A percentile compares a stretch with the other conserved stretches of the same genome.
Evolutionary conservation across 2,113 vertebrate genomes (phyloP).

Genomic region (Zosterops hypoxanthus): DNA sequence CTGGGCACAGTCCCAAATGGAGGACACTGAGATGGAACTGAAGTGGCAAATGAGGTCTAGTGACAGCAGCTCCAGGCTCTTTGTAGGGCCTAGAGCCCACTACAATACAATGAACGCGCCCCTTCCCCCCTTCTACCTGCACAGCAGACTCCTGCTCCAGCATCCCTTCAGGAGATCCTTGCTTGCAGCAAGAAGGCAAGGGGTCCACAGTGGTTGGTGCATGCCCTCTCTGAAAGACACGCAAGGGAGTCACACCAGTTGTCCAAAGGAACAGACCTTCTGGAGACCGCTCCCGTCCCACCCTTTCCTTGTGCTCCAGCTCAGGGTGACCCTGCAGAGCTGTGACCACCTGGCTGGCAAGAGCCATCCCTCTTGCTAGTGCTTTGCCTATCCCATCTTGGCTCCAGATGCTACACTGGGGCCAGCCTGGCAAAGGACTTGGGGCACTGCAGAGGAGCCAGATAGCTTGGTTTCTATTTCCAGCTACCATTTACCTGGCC

Average conservation of each 20-base stretch:
- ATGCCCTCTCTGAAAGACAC: slow-evolving; percentile 68
- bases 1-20: not conserved
- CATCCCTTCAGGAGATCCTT: slow-evolving; percentile 70
- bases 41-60: slow-evolving; percentile 15
- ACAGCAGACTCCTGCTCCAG: slow-evolving; percentile 64
- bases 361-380: not conserved
- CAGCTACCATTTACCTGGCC: not conserved
- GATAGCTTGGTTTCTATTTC: not conserved
- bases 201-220: slow-evolving; percentile 59
- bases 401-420: not conserved
- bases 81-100: not conserved
- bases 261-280: slow-evolving; percentile 39
- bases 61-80: slow-evolving; percentile 1
- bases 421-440: not conserved
- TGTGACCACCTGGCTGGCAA: not conserved
- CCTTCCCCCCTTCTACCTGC: slow-evolving; percentile 66
- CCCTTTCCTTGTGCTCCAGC: not conserved
- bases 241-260: slow-evolving; percentile 50
- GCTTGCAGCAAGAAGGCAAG: slow-evolving; percentile 69
- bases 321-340: not conserved
- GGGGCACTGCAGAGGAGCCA: not conserved
- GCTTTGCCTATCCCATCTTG: not conserved
- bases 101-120: slow-evolving; percentile 8
- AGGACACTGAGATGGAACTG: not conserved
- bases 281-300: slow-evolving; percentile 30